Conservation (phyloP, 2,888 invertebrate genomes). For the Agonopterix arenella region DNA sequence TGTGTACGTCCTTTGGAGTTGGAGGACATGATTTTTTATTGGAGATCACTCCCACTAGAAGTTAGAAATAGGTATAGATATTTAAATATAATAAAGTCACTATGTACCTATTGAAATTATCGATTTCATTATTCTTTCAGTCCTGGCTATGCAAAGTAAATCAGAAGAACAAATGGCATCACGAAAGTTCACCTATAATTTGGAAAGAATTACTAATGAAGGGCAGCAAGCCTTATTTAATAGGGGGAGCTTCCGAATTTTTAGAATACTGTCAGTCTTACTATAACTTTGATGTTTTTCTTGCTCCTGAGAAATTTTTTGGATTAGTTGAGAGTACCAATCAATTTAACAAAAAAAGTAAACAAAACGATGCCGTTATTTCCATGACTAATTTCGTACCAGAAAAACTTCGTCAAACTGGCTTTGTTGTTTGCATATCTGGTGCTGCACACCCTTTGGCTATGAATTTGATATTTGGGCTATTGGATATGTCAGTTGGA, state of each 20-base stretch:
- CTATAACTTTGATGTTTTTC: slow-evolving; percentile 62
- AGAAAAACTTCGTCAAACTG: slow-evolving; percentile 15
- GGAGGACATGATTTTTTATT: no score
- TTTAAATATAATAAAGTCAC: neutral
- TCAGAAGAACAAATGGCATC: slow-evolving; percentile 72
- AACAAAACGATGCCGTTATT: slow-evolving; percentile 14
- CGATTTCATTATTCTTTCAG: slow-evolving; percentile 25
- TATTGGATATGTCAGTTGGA: slow-evolving; percentile 36
- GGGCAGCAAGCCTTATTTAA: slow-evolving; percentile 72
- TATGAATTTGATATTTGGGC: slow-evolving; percentile 48
- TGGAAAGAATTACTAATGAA: slow-evolving; percentile 78
- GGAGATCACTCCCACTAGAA: neutral
- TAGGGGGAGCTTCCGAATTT: slow-evolving; percentile 78
- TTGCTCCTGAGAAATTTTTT: slow-evolving; percentile 40
- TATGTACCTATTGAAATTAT: neutral
- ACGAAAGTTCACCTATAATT: slow-evolving; percentile 71
- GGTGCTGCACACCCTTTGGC: slow-evolving; percentile 46
- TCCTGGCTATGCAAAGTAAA: slow-evolving; percentile 70
- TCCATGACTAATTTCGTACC: slow-evolving; percentile 1
- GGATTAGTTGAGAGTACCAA: slow-evolving; percentile 34
- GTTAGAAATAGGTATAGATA: neutral
- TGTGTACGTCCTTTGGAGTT: no score
- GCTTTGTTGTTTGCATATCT: slow-evolving; percentile 46
- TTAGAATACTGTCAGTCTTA: slow-evolving; percentile 79
- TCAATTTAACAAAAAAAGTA: slow-evolving; percentile 39